Evolutionary conservation across 2,888 invertebrate species (phyloP).

Genomic region (Pachliopta kotzebuea): DNA sequence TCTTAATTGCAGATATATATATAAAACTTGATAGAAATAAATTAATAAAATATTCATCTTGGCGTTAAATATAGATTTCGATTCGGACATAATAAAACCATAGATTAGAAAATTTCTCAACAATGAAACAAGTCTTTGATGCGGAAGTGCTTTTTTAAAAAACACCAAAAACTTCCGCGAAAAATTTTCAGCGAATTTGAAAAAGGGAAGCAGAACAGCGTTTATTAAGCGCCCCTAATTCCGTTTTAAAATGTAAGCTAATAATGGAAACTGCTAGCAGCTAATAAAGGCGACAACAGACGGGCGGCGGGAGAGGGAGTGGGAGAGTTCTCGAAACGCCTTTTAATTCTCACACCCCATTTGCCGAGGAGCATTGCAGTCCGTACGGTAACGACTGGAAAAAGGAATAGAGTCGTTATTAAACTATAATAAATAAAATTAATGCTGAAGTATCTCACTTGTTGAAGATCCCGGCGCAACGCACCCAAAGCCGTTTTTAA

Average conservation of each 20-base stretch:
- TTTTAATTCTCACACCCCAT: constrained; percentile 80
- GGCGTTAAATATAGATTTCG: too few relatives aligned
- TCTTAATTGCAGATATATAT: too few relatives aligned
- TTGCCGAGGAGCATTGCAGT: constrained; percentile 48
- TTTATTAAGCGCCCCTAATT: constrained; percentile 44
- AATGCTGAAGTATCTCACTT: too few relatives aligned
- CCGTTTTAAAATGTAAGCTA: constrained; percentile 46
- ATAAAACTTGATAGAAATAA: too few relatives aligned
- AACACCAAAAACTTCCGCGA: not conserved
- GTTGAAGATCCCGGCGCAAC: too few relatives aligned
- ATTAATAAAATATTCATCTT: too few relatives aligned
- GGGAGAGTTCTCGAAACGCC: constrained; percentile 52
- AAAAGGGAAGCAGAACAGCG: constrained; percentile 24
- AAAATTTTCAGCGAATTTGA: not conserved
- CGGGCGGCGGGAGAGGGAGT: constrained; percentile 42
- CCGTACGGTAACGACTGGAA: not conserved
- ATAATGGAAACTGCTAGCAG: constrained; percentile 43
- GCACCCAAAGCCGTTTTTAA: too few relatives aligned
- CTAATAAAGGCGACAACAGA: constrained; percentile 63
- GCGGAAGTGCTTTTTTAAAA: not conserved
- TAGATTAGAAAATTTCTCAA: not conserved
- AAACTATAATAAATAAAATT: not conserved
- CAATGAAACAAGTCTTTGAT: not conserved
- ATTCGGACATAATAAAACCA: too few relatives aligned
- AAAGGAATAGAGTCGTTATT: constrained; percentile 25